Evolutionary conservation across 2,888 invertebrate species (phyloP).

Genomic region (Nymphalis urticae): DNA sequence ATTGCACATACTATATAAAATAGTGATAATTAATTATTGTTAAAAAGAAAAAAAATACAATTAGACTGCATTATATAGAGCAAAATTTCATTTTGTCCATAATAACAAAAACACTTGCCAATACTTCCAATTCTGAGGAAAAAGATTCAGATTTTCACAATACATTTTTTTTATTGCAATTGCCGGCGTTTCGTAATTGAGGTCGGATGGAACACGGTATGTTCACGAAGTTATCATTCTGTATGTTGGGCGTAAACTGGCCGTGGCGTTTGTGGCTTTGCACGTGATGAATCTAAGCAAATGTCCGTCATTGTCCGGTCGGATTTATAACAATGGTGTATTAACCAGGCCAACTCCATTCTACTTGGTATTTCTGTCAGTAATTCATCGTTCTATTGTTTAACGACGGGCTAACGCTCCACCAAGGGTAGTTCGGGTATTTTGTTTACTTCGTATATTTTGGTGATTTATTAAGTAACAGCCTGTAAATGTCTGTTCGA

Average conservation of each 20-base stretch:
- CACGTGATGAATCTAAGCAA: constrained; percentile 64
- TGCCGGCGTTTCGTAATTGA: too few species aligned
- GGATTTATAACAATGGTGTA: constrained; percentile 46
- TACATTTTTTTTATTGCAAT: too few species aligned
- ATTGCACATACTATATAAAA: too few species aligned
- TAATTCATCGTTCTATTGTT: constrained; percentile 7
- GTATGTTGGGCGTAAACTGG: constrained; percentile 42
- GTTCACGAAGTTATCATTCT: constrained; percentile 4
- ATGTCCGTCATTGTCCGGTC: constrained; percentile 57
- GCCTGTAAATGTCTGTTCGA: too few species aligned
- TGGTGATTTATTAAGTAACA: neutral
- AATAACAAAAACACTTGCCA: too few species aligned
- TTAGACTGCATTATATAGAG: too few species aligned
- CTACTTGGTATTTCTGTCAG: constrained; percentile 15
- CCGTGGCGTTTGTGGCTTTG: constrained; percentile 53
- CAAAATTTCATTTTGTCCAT: too few species aligned
- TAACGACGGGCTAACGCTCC: neutral
- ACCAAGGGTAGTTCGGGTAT: neutral
- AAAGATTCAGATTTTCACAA: too few species aligned
- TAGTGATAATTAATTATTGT: too few species aligned
- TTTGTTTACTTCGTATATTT: neutral
- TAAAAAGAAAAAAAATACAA: too few species aligned
- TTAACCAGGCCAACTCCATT: constrained; percentile 31
- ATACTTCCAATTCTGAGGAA: too few species aligned
- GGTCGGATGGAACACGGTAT: neutral